phyloP scores from a whole-genome alignment of 2,113 vertebrate genomes.

The Podarcis raffonei region DNA sequence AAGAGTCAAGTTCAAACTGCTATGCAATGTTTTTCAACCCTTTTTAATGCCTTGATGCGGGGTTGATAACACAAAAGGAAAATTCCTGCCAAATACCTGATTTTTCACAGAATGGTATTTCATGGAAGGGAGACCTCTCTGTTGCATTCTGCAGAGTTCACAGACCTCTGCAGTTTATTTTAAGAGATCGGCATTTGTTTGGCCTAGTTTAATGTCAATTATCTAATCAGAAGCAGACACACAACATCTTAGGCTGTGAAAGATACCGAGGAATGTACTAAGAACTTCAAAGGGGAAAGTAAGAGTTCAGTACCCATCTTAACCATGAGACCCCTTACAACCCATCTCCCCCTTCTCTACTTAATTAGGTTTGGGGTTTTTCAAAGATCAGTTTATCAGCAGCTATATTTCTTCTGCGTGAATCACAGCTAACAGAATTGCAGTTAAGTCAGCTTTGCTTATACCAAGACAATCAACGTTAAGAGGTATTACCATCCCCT shows the following conservation, averaged over 20 bases:
- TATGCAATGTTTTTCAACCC: not conserved
- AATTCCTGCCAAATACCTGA: conserved; percentile 56
- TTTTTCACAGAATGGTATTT: conserved; percentile 60
- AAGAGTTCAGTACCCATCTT: conserved; percentile 68
- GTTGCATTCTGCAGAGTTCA: conserved; percentile 64
- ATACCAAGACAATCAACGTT: not conserved
- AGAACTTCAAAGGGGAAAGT: conserved; percentile 75
- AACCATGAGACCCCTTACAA: conserved; percentile 59
- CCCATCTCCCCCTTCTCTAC: conserved; percentile 21
- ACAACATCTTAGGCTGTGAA: conserved; percentile 63
- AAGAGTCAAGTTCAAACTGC: conserved; percentile 33
- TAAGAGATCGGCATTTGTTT: conserved; percentile 74
- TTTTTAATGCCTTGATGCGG: conserved; percentile 16
- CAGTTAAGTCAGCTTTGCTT: not conserved
- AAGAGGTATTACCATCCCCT: not conserved
- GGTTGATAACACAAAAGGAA: conserved; percentile 27
- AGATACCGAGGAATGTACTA: conserved; percentile 76
- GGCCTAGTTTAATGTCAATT: conserved; percentile 75
- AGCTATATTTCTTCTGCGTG: conserved; percentile 60
- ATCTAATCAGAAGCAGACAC: conserved; percentile 82
- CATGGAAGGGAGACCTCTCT: conserved; percentile 52
- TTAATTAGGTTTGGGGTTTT: conserved; percentile 74
- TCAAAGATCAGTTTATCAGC: conserved; percentile 58
- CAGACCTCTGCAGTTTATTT: conserved; percentile 68
- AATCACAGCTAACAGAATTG: conserved; percentile 5